These are phyloP conservation scores for Antennarius striatus DNA, from an alignment of 2,113 vertebrate genomes.

Conservation along the genomic window DNA sequence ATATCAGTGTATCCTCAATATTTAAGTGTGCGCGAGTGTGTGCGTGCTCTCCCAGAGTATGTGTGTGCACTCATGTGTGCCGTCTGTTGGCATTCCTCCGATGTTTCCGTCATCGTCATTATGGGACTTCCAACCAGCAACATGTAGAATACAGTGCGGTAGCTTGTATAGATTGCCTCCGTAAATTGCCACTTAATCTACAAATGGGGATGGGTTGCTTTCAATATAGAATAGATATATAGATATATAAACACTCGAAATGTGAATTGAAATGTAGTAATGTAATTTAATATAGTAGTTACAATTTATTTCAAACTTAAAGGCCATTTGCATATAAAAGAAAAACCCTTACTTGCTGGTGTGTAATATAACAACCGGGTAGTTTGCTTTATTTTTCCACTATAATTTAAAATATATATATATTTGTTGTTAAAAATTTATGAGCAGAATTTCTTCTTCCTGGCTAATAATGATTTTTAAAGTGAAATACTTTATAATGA, in stretches of 20 bases:
- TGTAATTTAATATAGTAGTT: neutral
- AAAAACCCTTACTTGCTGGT: too few relatives aligned
- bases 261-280: too few relatives aligned
- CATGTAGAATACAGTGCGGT: slow-evolving; percentile 29
- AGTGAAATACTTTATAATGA: too few relatives aligned
- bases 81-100: slow-evolving; percentile 31
- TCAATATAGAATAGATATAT: slow-evolving; percentile 23
- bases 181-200: slow-evolving; percentile 40
- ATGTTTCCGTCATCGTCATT: slow-evolving; percentile 30
- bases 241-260: slow-evolving; percentile 15
- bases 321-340: too few relatives aligned
- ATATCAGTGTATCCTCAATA: slow-evolving; percentile 61
- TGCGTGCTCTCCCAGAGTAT: neutral
- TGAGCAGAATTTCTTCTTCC: too few relatives aligned
- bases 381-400: too few relatives aligned
- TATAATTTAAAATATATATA: too few relatives aligned
- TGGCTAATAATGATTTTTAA: too few relatives aligned
- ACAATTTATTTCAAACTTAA: neutral
- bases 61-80: slow-evolving; percentile 18
- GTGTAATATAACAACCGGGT: too few relatives aligned
- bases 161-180: slow-evolving; percentile 34
- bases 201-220: slow-evolving; percentile 25
- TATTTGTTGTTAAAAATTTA: too few relatives aligned
- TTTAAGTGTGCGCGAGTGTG: slow-evolving; percentile 45
- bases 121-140: slow-evolving; percentile 48